A percentile compares a stretch with the other conserved stretches of the same genome.
Conservation (phyloP, 2,113 vertebrate genomes). For the Cryptoleucopteryx plumbea region DNA sequence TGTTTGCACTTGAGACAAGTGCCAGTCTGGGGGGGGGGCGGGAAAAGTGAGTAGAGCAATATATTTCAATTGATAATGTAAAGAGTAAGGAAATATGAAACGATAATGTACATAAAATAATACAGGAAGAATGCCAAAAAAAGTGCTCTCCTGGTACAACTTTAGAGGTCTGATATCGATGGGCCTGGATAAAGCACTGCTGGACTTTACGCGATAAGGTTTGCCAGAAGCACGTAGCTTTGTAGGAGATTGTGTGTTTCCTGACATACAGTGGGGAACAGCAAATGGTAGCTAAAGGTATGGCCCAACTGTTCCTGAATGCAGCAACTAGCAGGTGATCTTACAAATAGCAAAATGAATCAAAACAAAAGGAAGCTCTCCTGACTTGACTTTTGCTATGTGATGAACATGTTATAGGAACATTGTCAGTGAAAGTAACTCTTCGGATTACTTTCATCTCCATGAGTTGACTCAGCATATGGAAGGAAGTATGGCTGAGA, state of each 20-base stretch:
- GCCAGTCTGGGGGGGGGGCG: background rate
- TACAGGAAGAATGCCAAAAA: background rate
- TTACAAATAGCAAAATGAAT: background rate
- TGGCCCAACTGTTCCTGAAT: rapidly evolving
- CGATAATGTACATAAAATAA: background rate
- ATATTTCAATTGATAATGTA: background rate
- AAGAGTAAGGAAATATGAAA: background rate
- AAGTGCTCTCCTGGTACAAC: too few relatives aligned
- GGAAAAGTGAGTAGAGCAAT: background rate
- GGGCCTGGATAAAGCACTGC: background rate
- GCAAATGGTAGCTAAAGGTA: background rate
- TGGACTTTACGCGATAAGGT: background rate
- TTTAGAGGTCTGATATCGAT: background rate
- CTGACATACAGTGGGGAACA: background rate
- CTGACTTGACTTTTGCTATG: background rate
- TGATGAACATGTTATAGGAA: rapidly evolving
- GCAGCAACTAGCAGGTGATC: background rate
- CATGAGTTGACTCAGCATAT: background rate
- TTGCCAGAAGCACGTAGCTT: background rate
- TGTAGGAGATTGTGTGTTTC: background rate
- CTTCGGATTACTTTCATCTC: background rate
- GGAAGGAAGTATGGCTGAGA: background rate
- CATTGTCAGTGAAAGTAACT: background rate
- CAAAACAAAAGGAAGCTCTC: background rate
- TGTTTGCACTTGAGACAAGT: background rate